Percentiles rank a stretch among this genome's conserved stretches.
These are phyloP conservation scores for Mohoua ochrocephala DNA, from an alignment of 2,113 vertebrate genomes.

Conservation along the genomic window DNA sequence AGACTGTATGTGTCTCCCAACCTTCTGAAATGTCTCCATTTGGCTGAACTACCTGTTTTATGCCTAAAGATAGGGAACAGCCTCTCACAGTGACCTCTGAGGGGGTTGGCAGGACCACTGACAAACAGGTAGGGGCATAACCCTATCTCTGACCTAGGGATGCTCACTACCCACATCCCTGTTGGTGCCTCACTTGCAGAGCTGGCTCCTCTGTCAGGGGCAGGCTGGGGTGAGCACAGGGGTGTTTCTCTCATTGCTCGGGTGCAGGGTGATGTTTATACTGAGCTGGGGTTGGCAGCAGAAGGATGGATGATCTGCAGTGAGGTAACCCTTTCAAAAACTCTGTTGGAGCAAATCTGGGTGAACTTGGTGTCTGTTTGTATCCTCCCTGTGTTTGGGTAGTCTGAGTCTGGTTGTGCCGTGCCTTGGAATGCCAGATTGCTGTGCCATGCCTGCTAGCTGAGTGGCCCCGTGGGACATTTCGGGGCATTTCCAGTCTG, in stretches of 20 bases:
- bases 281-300: neutral
- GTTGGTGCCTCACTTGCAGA: neutral
- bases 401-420: neutral
- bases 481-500: neutral
- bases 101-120: neutral
- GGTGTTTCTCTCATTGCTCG: accelerated
- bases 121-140: neutral
- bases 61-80: neutral
- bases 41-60: neutral
- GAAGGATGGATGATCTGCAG: neutral
- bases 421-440: neutral
- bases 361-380: neutral
- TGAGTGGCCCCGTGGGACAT: neutral
- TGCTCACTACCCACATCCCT: neutral
- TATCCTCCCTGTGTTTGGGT: neutral
- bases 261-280: neutral
- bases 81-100: neutral
- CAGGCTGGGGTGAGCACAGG: neutral
- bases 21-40: neutral
- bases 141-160: neutral
- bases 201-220: neutral
- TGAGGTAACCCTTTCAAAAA: neutral
- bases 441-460: neutral
- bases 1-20: neutral
- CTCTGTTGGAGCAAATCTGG: neutral